Evolutionary conservation across 2,797 vertebrate species (phyloP).

Genomic region (Podarcis lilfordi): DNA sequence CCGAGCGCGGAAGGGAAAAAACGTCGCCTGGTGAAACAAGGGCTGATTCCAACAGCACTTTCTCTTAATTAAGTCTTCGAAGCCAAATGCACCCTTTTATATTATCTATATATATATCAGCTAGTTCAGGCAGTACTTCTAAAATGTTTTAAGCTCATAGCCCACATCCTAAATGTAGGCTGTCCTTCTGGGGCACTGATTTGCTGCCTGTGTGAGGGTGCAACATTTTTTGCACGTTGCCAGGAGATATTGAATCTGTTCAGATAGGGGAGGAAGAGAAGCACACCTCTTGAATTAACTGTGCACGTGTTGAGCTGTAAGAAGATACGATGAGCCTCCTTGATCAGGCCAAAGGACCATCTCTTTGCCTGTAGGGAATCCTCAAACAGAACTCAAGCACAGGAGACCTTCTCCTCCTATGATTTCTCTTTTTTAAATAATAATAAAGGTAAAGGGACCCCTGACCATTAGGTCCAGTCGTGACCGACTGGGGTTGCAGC

Average conservation of each 20-base stretch:
- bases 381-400: too few relatives aligned
- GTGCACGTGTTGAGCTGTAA: background rate
- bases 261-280: background rate
- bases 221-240: background rate
- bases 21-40: background rate
- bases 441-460: too few relatives aligned
- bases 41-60: background rate
- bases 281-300: background rate
- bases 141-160: background rate
- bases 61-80: background rate
- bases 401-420: too few relatives aligned
- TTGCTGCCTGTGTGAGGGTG: background rate
- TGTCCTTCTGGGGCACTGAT: background rate
- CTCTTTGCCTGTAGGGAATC: too few relatives aligned
- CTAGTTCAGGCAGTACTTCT: background rate
- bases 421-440: too few relatives aligned
- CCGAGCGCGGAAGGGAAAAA: background rate
- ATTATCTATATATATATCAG: background rate
- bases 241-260: background rate
- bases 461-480: too few relatives aligned
- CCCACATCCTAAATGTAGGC: background rate
- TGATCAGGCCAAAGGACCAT: too few relatives aligned
- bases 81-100: background rate
- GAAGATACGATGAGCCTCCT: too few relatives aligned
- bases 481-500: too few relatives aligned